phyloP scores from a whole-genome alignment of 2,888 invertebrate genomes.

The Pimpla rufipes region DNA sequence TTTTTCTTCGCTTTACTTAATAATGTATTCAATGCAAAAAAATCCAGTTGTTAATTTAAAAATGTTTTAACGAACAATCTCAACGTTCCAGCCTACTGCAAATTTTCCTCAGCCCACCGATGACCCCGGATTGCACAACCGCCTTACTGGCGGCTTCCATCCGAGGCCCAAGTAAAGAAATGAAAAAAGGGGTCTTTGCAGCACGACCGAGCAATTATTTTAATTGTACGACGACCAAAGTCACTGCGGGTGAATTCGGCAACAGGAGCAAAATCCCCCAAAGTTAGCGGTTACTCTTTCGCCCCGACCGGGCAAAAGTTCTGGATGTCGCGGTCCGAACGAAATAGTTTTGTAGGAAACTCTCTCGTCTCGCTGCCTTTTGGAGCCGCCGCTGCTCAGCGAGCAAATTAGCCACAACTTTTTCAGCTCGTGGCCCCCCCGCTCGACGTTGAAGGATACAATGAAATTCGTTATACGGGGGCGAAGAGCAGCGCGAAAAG shows the following conservation, averaged over 20 bases:
- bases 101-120: not conserved
- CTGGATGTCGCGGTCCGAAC: not conserved
- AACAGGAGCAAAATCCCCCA: not conserved
- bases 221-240: not conserved
- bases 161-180: not conserved
- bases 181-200: not conserved
- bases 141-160: not conserved
- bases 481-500: not conserved
- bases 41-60: too few species aligned
- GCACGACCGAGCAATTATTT: conserved; percentile 4
- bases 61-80: not conserved
- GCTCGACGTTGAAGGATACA: not conserved
- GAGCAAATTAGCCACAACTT: not conserved
- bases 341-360: not conserved
- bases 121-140: not conserved
- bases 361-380: not conserved
- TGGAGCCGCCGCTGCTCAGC: not conserved
- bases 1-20: not conserved
- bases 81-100: not conserved
- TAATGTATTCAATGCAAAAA: not conserved
- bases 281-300: not conserved
- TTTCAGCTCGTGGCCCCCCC: not conserved
- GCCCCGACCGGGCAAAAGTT: not conserved
- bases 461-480: conserved; percentile 15
- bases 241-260: not conserved